Conservation (phyloP, 1,140 invertebrate genomes). For the Homalodisca vitripennis region DNA sequence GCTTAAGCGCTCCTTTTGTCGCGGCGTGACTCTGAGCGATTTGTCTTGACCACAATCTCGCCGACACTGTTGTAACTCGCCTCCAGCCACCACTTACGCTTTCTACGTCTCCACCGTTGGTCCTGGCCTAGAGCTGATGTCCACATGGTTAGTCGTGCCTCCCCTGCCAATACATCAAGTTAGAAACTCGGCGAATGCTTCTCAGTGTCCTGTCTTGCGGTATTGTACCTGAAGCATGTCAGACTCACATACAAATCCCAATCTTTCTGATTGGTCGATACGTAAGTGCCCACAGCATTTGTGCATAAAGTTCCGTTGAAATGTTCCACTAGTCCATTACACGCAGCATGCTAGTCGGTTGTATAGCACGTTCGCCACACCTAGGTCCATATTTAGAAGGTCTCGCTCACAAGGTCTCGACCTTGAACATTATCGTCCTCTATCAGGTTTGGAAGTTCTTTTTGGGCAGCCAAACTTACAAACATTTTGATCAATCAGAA, state of each 20-base stretch:
- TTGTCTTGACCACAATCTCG: not conserved
- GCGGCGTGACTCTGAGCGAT: not conserved
- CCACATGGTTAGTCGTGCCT: too few species aligned
- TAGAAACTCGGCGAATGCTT: not conserved
- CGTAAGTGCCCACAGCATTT: not conserved
- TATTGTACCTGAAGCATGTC: conserved; percentile 3
- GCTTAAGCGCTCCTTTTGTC: not conserved
- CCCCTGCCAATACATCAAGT: not conserved
- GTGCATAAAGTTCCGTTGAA: not conserved
- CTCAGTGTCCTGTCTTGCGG: not conserved
- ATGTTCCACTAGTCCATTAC: too few species aligned
- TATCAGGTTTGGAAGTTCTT: too few species aligned
- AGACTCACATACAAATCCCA: conserved; percentile 9
- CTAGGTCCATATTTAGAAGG: too few species aligned
- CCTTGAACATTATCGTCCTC: too few species aligned
- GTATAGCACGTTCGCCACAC: too few species aligned
- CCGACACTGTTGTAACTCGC: not conserved
- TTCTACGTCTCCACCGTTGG: not conserved
- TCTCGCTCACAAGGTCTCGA: too few species aligned
- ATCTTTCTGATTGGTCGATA: not conserved
- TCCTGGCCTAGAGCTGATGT: not conserved
- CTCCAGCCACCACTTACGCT: not conserved
- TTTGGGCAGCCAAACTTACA: too few species aligned
- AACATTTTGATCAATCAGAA: too few species aligned
- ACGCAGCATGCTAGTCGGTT: too few species aligned